phyloP scores from a whole-genome alignment of 2,113 vertebrate species.

The Chaetops frenatus region DNA sequence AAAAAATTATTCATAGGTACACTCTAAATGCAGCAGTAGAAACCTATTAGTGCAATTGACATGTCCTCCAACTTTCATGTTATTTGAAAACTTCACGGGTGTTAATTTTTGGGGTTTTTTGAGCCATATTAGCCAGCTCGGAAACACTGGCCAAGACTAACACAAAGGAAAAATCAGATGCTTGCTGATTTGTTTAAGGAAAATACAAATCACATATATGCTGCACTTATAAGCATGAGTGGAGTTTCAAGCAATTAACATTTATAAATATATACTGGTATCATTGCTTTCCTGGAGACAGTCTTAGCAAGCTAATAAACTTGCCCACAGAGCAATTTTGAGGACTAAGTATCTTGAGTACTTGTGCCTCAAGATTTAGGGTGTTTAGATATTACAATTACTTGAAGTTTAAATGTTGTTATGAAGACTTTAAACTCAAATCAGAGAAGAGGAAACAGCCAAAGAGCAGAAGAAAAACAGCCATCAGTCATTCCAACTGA shows the following conservation, averaged over 20 bases:
- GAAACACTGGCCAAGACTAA: not conserved
- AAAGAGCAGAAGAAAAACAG: slow-evolving; percentile 47
- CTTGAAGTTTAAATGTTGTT: slow-evolving; percentile 3
- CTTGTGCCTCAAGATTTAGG: not conserved
- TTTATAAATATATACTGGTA: not conserved
- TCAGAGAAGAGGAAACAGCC: not conserved
- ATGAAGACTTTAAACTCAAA: slow-evolving; percentile 34
- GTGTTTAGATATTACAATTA: slow-evolving; percentile 11
- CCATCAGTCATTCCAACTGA: slow-evolving; percentile 24
- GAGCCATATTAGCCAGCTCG: not conserved
- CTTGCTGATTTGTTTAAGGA: not conserved
- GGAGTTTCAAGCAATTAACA: not conserved
- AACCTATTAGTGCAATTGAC: not conserved
- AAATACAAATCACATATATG: not conserved
- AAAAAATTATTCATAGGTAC: not conserved
- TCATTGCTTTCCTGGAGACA: not conserved
- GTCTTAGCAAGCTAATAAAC: not conserved
- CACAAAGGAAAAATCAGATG: not conserved
- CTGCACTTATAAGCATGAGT: not conserved
- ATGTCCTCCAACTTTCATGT: not conserved
- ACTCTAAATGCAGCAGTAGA: not conserved
- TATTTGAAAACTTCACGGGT: not conserved
- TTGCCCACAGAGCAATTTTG: not conserved
- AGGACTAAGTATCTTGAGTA: not conserved
- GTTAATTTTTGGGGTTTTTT: not conserved